Conservation (phyloP, 2,113 vertebrate genomes). For the Galemys pyrenaicus region DNA sequence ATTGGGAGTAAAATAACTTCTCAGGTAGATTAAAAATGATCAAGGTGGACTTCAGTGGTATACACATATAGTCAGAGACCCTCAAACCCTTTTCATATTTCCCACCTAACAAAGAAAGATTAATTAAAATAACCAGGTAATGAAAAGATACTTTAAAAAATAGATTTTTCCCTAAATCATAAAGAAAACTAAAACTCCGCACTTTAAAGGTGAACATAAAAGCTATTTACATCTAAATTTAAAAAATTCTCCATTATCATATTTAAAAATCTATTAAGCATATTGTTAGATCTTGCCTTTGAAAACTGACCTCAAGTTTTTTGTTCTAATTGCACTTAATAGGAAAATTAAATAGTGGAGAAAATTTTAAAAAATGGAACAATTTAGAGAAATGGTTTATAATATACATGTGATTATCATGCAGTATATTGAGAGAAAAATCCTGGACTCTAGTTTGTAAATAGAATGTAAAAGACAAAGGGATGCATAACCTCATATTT, state of each 20-base stretch:
- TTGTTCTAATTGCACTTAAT: background rate
- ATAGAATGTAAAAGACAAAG: background rate
- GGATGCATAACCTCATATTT: background rate
- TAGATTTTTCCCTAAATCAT: background rate
- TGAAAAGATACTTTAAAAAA: background rate
- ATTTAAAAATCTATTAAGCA: slow-evolving; percentile 25
- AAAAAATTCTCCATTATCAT: slow-evolving; percentile 42
- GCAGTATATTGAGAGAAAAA: background rate
- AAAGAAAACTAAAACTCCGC: slow-evolving; percentile 17
- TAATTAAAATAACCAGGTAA: slow-evolving; percentile 46
- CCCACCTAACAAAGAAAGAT: background rate
- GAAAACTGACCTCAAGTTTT: slow-evolving; percentile 28
- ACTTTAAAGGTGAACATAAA: slow-evolving; percentile 36
- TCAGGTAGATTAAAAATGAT: background rate
- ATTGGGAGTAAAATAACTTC: background rate
- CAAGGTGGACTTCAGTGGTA: background rate
- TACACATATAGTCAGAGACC: background rate
- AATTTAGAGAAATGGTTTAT: background rate
- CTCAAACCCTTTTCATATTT: background rate
- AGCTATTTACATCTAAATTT: slow-evolving; percentile 39
- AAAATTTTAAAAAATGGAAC: background rate
- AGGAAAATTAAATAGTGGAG: slow-evolving; percentile 1
- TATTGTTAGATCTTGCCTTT: slow-evolving; percentile 20
- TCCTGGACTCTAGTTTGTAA: background rate
- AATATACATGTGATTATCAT: background rate